A percentile compares a stretch with the other conserved stretches of the same genome.
These are phyloP conservation scores for Phalanger gymnotis DNA, from an alignment of 2,797 vertebrate species.

Conservation along the genomic window DNA sequence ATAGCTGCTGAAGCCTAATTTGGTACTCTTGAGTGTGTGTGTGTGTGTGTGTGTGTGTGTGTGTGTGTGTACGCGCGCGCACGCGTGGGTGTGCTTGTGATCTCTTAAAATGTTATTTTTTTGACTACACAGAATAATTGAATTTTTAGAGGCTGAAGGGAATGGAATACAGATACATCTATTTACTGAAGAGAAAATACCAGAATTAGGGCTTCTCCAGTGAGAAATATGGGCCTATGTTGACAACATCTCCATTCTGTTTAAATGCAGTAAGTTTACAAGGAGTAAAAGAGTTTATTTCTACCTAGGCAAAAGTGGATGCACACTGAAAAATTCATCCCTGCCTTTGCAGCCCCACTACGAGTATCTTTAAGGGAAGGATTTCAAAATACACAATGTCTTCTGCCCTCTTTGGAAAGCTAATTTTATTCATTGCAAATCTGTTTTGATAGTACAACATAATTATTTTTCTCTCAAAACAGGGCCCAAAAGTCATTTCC, in stretches of 20 bases:
- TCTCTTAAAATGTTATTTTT: slow-evolving; percentile 81
- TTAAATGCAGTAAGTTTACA: slow-evolving; percentile 66
- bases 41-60: neutral
- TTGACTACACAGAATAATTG: slow-evolving; percentile 73
- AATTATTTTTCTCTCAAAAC: slow-evolving; percentile 63
- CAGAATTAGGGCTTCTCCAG: slow-evolving; percentile 71
- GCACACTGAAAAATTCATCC: slow-evolving; percentile 30
- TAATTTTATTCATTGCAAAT: slow-evolving; percentile 58
- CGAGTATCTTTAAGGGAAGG: slow-evolving; percentile 55
- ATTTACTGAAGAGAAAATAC: slow-evolving; percentile 68
- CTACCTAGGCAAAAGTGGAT: slow-evolving; percentile 71
- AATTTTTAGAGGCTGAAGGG: slow-evolving; percentile 77
- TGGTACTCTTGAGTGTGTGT: slow-evolving; percentile 77
- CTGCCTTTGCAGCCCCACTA: neutral
- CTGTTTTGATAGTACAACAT: slow-evolving; percentile 65
- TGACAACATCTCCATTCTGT: slow-evolving; percentile 75
- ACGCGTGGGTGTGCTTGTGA: slow-evolving; percentile 40
- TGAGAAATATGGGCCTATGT: slow-evolving; percentile 69
- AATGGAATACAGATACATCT: slow-evolving; percentile 59
- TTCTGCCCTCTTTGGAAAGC: slow-evolving; percentile 62
- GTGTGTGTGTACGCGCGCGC: neutral
- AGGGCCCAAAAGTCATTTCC: slow-evolving; percentile 66
- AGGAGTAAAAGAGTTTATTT: slow-evolving; percentile 58
- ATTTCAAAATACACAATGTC: slow-evolving; percentile 64
- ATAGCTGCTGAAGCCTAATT: slow-evolving; percentile 85